These are phyloP conservation scores for Amphiprion percula DNA, from an alignment of 2,113 vertebrate species.

Conservation along the genomic window DNA sequence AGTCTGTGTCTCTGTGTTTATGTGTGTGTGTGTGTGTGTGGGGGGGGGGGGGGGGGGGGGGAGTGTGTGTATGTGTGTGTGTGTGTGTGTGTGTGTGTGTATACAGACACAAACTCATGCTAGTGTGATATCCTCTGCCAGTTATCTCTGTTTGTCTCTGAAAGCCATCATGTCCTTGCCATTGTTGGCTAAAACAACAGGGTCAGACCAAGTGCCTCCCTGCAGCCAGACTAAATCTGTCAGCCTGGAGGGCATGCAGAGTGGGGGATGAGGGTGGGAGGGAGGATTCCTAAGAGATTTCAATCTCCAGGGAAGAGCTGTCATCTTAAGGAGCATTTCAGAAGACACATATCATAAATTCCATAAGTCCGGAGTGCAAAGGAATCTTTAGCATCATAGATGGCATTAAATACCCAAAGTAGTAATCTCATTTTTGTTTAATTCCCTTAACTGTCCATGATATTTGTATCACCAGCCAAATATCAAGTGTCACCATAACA, in stretches of 20 bases:
- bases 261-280: background rate
- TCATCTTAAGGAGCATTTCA: slow-evolving; percentile 42
- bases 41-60: too few species aligned
- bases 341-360: slow-evolving; percentile 25
- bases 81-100: slow-evolving; percentile 28
- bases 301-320: slow-evolving; percentile 38
- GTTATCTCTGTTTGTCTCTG: slow-evolving; percentile 79
- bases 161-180: slow-evolving; percentile 81
- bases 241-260: slow-evolving; percentile 46
- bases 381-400: slow-evolving; percentile 12
- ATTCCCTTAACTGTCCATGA: slow-evolving; percentile 8
- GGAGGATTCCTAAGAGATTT: slow-evolving; percentile 42
- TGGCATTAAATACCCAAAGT: background rate
- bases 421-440: slow-evolving; percentile 2
- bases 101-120: slow-evolving; percentile 51
- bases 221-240: slow-evolving; percentile 65
- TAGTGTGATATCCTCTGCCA: slow-evolving; percentile 70
- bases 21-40: slow-evolving; percentile 19
- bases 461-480: slow-evolving; percentile 15
- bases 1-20: slow-evolving; percentile 22
- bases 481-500: slow-evolving; percentile 5
- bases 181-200: slow-evolving; percentile 85
- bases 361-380: slow-evolving; percentile 22
- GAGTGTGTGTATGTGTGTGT: background rate
- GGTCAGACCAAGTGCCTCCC: slow-evolving; percentile 53